Base-by-base conservation (phyloP, 2,113 vertebrate species). In the Merops nubicus region DNA sequence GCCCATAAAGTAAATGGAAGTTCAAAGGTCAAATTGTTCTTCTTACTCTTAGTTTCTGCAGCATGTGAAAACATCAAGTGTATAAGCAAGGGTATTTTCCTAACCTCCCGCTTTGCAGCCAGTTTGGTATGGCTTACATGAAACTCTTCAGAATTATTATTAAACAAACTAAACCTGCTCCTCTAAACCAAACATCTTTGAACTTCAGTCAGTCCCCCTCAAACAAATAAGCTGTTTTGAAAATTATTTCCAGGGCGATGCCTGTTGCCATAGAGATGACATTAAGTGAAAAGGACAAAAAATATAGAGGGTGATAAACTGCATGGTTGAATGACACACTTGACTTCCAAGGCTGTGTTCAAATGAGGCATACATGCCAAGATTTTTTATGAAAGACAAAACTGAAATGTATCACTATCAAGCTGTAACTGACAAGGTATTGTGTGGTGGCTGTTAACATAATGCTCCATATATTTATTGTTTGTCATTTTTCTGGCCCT, bases 201-300 rank as follows among this genome's bases (percentile, higher is more conserved):
- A 98, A 98, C 97, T 97, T 97, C 94, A 97, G 90, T 94, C 97
- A 89, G 94, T 92, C 94, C 95, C 72, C 97, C 97, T 97, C 98
- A 97, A 98, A 98, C 97, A 98, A 98, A 99, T 98, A 98, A 98
- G 97, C 98, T 98, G 97, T 98, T 99, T 98, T 96, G 97, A 98
- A 98, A 98, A 98, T 98, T 96, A 99, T 98, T 98, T 98, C 98
- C 98, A 98, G 98, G 98, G 98, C 48, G 73, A 98, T 98, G 98
- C 97, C 98, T 98, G 98, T 99, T 98, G 97, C 98, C 98, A 99
- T 99, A 98, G 99, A 92, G 98, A 99, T 99, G 98, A 99, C 98
- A 99, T 99, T 98, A 98, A 98, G 97, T 98, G 98, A 98, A 98
- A 98, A 98, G 98, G 98, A 98, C 98, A 98, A 98, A 98, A 99